Conservation (phyloP, 2,113 vertebrate species). For the Orientallactaga bullata region DNA sequence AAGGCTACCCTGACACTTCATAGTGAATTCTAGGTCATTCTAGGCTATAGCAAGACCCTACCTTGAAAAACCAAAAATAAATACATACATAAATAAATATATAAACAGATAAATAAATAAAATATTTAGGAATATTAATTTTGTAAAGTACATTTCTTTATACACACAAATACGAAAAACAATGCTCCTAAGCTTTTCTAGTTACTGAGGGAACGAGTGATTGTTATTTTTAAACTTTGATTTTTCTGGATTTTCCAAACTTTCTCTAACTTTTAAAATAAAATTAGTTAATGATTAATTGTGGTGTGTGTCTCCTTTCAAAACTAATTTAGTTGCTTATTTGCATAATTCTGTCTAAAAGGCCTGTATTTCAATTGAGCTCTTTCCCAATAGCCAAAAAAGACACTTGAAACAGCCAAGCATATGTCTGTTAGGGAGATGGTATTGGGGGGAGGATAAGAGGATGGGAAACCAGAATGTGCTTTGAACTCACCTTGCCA, state of each 20-base stretch:
- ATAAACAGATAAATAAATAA: too few relatives aligned
- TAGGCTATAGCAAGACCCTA: too few relatives aligned
- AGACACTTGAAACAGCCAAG: not conserved
- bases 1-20: too few relatives aligned
- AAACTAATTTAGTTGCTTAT: not conserved
- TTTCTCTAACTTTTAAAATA: not conserved
- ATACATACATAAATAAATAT: too few relatives aligned
- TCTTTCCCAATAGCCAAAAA: not conserved
- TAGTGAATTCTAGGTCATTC: too few relatives aligned
- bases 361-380: not conserved
- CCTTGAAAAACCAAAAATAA: too few relatives aligned
- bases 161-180: not conserved
- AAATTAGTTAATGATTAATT: conserved; percentile 17
- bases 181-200: not conserved
- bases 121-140: not conserved
- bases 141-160: not conserved
- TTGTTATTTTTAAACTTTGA: not conserved
- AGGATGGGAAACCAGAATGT: not conserved
- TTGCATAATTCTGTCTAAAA: not conserved
- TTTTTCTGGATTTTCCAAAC: conserved; percentile 30
- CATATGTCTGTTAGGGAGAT: not conserved
- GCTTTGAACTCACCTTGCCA: accelerated
- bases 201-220: not conserved
- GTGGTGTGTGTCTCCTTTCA: not conserved
- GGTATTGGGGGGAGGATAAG: not conserved